A percentile compares a stretch with the other conserved stretches of the same genome.
phyloP scores from a whole-genome alignment of 2,888 invertebrate genomes.

The Platycheirus albimanus region DNA sequence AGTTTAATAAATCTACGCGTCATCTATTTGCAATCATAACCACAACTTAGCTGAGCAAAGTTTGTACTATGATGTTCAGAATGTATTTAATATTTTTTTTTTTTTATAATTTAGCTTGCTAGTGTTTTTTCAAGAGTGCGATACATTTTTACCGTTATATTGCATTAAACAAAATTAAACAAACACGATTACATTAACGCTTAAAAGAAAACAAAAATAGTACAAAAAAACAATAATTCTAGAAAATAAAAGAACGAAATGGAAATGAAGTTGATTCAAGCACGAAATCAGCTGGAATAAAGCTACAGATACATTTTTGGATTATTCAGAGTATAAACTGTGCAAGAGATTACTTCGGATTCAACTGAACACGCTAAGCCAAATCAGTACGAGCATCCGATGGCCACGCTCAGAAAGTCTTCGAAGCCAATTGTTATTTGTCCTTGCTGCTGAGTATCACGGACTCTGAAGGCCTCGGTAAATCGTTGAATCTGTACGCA shows the following conservation, averaged over 20 bases:
- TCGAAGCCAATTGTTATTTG: slow-evolving; percentile 93
- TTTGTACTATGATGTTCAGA: slow-evolving; percentile 64
- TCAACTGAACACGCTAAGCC: slow-evolving; percentile 4
- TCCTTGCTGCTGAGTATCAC: slow-evolving; percentile 92
- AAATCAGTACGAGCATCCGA: slow-evolving; percentile 85
- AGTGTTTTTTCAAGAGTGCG: slow-evolving; percentile 10
- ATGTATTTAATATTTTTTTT: slow-evolving; percentile 15
- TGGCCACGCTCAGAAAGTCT: slow-evolving; percentile 93
- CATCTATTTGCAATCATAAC: slow-evolving; percentile 43
- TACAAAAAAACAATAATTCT: not conserved
- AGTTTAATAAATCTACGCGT: slow-evolving; percentile 51
- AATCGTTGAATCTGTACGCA: slow-evolving; percentile 95
- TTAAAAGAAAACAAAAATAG: no score
- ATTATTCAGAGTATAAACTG: slow-evolving; percentile 42
- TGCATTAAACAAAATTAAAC: slow-evolving; percentile 28
- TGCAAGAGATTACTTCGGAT: slow-evolving; percentile 49
- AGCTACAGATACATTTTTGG: slow-evolving; percentile 52
- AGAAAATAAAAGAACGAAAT: slow-evolving; percentile 20
- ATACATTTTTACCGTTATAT: slow-evolving; percentile 19
- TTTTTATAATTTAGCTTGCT: slow-evolving; percentile 3
- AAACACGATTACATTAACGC: not conserved
- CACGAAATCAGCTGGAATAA: slow-evolving; percentile 39
- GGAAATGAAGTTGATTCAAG: slow-evolving; percentile 21
- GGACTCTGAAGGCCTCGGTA: slow-evolving; percentile 92
- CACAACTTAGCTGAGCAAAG: slow-evolving; percentile 54